Base-by-base conservation (phyloP, 1,140 invertebrate species). In the Zaprionus gabonicus region DNA sequence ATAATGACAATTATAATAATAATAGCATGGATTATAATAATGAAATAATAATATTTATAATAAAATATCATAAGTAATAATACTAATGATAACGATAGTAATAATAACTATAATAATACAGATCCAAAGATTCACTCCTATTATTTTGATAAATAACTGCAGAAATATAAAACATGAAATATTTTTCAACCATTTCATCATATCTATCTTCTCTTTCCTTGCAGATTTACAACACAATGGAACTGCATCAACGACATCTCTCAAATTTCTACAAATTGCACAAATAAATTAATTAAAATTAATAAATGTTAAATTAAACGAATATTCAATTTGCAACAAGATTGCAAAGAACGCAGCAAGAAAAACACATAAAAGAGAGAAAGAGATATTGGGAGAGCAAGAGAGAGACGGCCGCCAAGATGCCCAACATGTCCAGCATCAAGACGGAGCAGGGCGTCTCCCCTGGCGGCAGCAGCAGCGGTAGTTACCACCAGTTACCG, bases 231-330 rank as follows among this genome's bases (percentile, higher is more conserved):
- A 71, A 71, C 75, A 81, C 82, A 91, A 92, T 92, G 91, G 82
- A 85, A 88, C 83, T 92, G 63, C 84, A 92, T 80, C 91, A 92
- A 79, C 86, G 91, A 75, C 91, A 92, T 82, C 84, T 92, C 13
- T 92, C 91, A 53, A 91, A 92, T 58, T 92, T 92, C 73, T 92
- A 92, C 78, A 92, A 92, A 81, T 77, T 91, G 86, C 83, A 91
- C 76, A 72, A 76, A 49, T 64, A 53, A 74, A 65, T 28, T 44
- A 55, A 65, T 55, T 38, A 15, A 60, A 44, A 46, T 60, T 28
- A 44, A 57, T 56, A 15, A 53, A 56, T 64, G 25, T 15, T 31
- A 27, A 56, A 28, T 56, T 53, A 25, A 46, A 20, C 41, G 7
- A 46, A 46, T 46, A 31, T 38, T 13, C 12, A n/a, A 12, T 4